Evolutionary conservation across 1,140 invertebrate genomes (phyloP).

Genomic region (Micrasema longulum): DNA sequence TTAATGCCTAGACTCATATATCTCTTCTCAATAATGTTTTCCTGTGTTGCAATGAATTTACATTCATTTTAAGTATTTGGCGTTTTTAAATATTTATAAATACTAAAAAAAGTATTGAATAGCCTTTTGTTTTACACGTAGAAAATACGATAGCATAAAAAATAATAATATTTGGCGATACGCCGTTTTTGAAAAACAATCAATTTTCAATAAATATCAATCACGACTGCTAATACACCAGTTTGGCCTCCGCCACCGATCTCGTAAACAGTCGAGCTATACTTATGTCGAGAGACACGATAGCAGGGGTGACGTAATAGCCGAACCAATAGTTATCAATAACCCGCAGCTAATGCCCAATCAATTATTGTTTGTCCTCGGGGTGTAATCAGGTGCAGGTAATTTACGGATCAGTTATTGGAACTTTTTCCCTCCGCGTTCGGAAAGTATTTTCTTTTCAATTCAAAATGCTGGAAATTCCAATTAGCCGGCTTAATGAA

Average conservation of each 20-base stretch:
- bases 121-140: too few species aligned
- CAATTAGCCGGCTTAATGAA: background rate
- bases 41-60: too few species aligned
- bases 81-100: too few species aligned
- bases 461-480: conserved; percentile 8
- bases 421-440: conserved; percentile 32
- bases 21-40: too few species aligned
- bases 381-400: conserved; percentile 50
- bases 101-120: background rate
- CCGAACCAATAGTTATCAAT: conserved; percentile 48
- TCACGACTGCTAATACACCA: conserved; percentile 12
- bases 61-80: too few species aligned
- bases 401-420: conserved; percentile 46
- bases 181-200: conserved; percentile 25
- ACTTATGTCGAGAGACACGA: background rate
- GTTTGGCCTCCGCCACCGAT: conserved; percentile 3
- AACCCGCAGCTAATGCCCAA: conserved; percentile 52
- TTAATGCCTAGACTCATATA: too few species aligned
- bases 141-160: too few species aligned
- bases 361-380: conserved; percentile 53
- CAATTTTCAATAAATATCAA: conserved; percentile 24
- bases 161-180: too few species aligned
- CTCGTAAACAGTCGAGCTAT: too few species aligned
- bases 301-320: conserved; percentile 27
- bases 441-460: conserved; percentile 10